Conservation (phyloP, 2,113 vertebrate genomes). For the Cyprinodon variegatus region DNA sequence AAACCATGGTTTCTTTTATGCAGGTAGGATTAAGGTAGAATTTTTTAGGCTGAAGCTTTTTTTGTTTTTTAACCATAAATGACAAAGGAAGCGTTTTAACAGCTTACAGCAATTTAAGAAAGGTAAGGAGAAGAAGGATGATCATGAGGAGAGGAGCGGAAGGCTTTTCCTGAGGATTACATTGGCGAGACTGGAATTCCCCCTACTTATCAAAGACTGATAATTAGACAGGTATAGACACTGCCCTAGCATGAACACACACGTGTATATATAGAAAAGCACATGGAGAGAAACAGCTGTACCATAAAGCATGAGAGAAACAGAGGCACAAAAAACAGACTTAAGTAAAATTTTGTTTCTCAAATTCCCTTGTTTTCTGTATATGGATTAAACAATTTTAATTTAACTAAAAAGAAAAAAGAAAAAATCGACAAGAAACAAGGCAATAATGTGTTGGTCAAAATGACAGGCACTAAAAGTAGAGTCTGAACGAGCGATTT, state of each 20-base stretch:
- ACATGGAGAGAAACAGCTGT: neutral
- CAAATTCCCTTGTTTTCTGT: neutral
- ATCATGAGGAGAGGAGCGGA: slow-evolving; percentile 33
- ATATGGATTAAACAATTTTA: neutral
- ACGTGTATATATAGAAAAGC: slow-evolving; percentile 14
- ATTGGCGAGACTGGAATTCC: slow-evolving; percentile 74
- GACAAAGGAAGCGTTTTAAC: neutral
- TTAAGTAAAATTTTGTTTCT: neutral
- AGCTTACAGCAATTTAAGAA: neutral
- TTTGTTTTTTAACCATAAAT: neutral
- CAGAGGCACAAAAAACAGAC: neutral
- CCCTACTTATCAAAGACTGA: slow-evolving; percentile 70
- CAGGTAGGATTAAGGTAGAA: neutral
- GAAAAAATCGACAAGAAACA: neutral
- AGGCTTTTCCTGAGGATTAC: slow-evolving; percentile 62
- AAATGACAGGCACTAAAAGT: neutral
- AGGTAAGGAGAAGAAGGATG: slow-evolving; percentile 1
- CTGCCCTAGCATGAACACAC: slow-evolving; percentile 21
- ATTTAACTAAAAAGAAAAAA: neutral
- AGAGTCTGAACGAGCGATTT: neutral
- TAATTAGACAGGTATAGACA: slow-evolving; percentile 64
- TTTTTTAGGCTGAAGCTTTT: neutral
- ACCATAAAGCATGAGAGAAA: neutral
- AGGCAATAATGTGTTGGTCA: neutral
- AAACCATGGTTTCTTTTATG: neutral